Evolutionary conservation across 2,888 invertebrate genomes (phyloP), one percentile per base, ranked within the genome.

Genomic region (Aleiodes leptofemur): DNA sequence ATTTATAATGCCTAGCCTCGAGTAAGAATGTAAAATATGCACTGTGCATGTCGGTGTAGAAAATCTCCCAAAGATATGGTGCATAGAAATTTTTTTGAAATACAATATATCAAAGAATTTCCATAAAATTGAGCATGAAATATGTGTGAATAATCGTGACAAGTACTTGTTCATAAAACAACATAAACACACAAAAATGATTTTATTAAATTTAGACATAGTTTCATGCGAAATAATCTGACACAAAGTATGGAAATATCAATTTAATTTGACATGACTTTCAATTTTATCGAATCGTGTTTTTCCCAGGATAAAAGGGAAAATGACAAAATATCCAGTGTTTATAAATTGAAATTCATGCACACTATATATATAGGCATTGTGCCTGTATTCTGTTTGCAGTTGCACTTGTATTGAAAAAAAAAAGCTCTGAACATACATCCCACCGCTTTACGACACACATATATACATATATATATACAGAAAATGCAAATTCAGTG

Each of bases 401-500:
- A 48, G 48, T 43, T 43, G 43, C 61, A 61, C 23, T 23, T 23
- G 23, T 34, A 34, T 61, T 61, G 34, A 61, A 34, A 61, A 61
- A 34, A 16, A 68, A 29, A 51, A 50, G 51, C 1, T 14, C 34
- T 6, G 51, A 51, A 29, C n/a, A 51, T 51, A 31, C 50, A 51
- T 13, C 5, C 23, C 23, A 51, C 31, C 6, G 31, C 51, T 31
- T 13, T 9, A 23, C 51, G 51, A 8, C 50, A 34, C 34, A 23
- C 3, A 34, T 34, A 6, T 34, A 59, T 53, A 69, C 69, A 8
- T 2, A 23, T 34, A 34, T 34, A 6, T 34, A 59, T 53, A 69
- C 69, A 8, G 69, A 43, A 74, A 69, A 74, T 74, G 74, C 51
- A 74, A 74, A 74, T 74, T 74, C 56, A 43, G 43, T n/a, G 57